Conservation (phyloP, 2,113 vertebrate species). For the Thomomys bottae region DNA sequence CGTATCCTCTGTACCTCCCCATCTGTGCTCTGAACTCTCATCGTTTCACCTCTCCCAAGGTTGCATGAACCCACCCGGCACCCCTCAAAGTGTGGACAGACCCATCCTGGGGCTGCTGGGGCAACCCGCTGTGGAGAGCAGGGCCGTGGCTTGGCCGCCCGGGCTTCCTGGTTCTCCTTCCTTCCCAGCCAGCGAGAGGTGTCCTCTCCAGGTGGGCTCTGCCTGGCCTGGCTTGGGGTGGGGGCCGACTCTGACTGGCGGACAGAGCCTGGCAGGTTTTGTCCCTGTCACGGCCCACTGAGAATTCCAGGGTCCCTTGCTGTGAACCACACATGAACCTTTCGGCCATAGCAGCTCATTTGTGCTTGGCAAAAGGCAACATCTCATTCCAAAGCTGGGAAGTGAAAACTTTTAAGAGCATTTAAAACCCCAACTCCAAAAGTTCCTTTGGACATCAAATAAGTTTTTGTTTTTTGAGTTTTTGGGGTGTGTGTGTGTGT, state of each 20-base stretch:
- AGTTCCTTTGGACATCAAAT: conserved; percentile 70
- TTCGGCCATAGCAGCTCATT: background rate
- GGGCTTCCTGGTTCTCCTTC: no score
- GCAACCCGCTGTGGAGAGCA: background rate
- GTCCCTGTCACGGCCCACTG: conserved; percentile 5
- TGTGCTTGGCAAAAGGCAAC: conserved; percentile 55
- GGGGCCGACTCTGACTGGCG: background rate
- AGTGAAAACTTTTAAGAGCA: conserved; percentile 57
- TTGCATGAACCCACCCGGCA: background rate
- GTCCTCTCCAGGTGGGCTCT: no score
- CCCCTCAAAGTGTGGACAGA: background rate
- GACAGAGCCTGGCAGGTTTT: background rate
- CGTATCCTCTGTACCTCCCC: background rate
- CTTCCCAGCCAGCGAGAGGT: accelerated
- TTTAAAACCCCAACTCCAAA: conserved; percentile 67
- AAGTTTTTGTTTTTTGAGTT: conserved; percentile 42
- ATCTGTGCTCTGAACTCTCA: background rate
- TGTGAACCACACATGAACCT: conserved; percentile 55
- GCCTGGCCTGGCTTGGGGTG: background rate
- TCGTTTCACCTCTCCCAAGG: no score
- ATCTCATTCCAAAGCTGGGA: conserved; percentile 62
- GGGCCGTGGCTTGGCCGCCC: accelerated
- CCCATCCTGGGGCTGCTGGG: background rate
- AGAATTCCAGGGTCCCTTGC: conserved; percentile 43
- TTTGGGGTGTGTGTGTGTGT: conserved; percentile 67